Conservation (phyloP, 2,797 vertebrate species). For the Hemitrygon akajei region DNA sequence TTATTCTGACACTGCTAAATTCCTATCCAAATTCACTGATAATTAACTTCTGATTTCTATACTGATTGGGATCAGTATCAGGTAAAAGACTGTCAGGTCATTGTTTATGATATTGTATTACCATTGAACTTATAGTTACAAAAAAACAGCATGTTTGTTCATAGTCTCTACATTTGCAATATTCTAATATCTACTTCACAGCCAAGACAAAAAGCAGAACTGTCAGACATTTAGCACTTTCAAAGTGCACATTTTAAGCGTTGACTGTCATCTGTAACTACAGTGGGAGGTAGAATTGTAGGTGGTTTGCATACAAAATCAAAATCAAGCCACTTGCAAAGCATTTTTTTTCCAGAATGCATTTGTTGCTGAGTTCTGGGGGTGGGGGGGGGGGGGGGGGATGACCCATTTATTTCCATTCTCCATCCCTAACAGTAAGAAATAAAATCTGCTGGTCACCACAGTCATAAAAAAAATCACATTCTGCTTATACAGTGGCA, state of each 20-base stretch:
- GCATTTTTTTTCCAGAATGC: neutral
- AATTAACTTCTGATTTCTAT: neutral
- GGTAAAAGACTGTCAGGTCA: neutral
- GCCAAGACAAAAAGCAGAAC: neutral
- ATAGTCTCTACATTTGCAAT: neutral
- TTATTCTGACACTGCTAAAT: neutral
- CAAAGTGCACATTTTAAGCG: neutral
- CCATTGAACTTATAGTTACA: neutral
- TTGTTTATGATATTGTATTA: constrained; percentile 3
- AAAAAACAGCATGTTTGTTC: neutral
- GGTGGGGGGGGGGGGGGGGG: too few species aligned
- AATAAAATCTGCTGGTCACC: neutral
- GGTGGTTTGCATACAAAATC: neutral
- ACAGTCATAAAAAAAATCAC: neutral
- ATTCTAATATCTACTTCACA: neutral
- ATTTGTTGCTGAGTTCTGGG: neutral
- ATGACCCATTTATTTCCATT: neutral
- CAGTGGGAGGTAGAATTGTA: neutral
- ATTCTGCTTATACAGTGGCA: too few species aligned
- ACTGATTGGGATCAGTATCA: constrained; percentile 4
- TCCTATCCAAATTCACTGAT: neutral
- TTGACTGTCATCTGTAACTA: neutral
- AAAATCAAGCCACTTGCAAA: neutral
- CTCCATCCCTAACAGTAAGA: neutral
- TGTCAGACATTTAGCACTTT: neutral